Base-by-base conservation (phyloP, 2,888 invertebrate genomes). In the Ormyrus rosae region DNA sequence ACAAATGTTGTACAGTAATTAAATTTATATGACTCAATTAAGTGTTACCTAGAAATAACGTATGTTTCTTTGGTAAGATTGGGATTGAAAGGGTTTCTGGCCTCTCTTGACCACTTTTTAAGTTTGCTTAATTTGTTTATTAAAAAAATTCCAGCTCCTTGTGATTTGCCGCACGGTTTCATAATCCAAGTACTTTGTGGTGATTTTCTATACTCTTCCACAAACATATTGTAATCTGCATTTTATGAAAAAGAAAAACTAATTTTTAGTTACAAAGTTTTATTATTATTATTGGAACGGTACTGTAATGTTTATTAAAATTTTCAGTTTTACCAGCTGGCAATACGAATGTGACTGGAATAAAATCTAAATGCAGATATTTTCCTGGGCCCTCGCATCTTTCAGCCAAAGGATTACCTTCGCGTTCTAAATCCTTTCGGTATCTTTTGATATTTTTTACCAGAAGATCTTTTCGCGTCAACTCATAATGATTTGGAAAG, bases 121-220 rank as follows among this genome's bases (percentile, higher is more conserved):
- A 98, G 91, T 91, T 98, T 98, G 4, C 98, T 97, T 81, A 98
- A 92, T 92, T 98, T 98, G 90, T 98, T 98, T 86, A 99, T 98
- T 77, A 98, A 93, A 90, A 98, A 98, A 88, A 99, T 98, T 58
- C 98, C 98, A n/a, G 96, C 95, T 1, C 97, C 97, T 90, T 96
- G 96, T 0, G 98, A 98, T 91, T 98, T 96, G 50, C 98, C 98
- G 89, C 98, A 97, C 0, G 98, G 98, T 90, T 99, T 98, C 95
- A 98, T 97, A 83, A 99, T 99, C 98, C 98, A 99, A 0, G 98
- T 98, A 85, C 96, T 96, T 88, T 96, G 96, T 0, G 98, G 98
- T 84, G 96, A 96, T 91, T 97, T 98, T 74, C 98, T 93, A 90
- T 98, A 99, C 89, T 98, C 98, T 89, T 98, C 98, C 1, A 98